phyloP scores from a whole-genome alignment of 2,888 invertebrate genomes.

The Leptogaster cylindrica region DNA sequence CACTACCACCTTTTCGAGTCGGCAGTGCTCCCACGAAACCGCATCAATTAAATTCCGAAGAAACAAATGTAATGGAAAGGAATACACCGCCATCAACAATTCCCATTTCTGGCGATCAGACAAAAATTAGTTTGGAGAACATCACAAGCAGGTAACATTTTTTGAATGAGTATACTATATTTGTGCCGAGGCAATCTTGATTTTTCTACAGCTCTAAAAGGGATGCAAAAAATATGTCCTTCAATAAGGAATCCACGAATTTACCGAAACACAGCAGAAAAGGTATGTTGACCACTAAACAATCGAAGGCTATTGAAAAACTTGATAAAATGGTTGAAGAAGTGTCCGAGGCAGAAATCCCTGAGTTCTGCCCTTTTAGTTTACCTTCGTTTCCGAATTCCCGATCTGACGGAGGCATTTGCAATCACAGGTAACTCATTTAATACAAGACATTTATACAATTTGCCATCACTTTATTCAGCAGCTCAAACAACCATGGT shows the following conservation, averaged over 20 bases:
- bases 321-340: slow-evolving; percentile 62
- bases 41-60: slow-evolving; percentile 59
- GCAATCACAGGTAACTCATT: slow-evolving; percentile 51
- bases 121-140: background rate
- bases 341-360: slow-evolving; percentile 57
- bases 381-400: slow-evolving; percentile 57
- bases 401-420: slow-evolving; percentile 58
- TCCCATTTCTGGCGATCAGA: slow-evolving; percentile 59
- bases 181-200: background rate
- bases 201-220: slow-evolving; percentile 24
- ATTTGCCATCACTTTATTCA: background rate
- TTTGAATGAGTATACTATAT: background rate
- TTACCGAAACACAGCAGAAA: slow-evolving; percentile 57
- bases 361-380: slow-evolving; percentile 54
- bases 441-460: background rate
- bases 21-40: slow-evolving; percentile 63
- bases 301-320: slow-evolving; percentile 61
- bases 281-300: slow-evolving; percentile 58
- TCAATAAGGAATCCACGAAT: slow-evolving; percentile 53
- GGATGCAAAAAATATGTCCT: slow-evolving; percentile 48
- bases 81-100: slow-evolving; percentile 62
- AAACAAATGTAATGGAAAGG: slow-evolving; percentile 58
- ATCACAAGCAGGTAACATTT: background rate
- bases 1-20: slow-evolving; percentile 67
- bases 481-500: slow-evolving; percentile 49